Evolutionary conservation across 2,797 vertebrate genomes (phyloP).

Genomic region (Oreonectes daqikongensis): DNA sequence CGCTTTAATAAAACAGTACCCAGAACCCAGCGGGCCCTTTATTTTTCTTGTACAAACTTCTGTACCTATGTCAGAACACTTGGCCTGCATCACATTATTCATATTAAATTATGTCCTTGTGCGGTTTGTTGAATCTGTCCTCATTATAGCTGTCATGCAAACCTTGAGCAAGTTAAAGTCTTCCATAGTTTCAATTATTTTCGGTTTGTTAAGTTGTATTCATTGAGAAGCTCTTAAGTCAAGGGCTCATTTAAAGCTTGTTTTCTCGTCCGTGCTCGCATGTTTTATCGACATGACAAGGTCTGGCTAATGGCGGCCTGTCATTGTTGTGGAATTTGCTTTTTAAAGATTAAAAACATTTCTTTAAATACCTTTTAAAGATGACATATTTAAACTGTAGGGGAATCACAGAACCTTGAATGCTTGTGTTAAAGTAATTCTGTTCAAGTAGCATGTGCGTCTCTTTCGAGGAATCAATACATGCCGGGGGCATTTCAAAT

Average conservation of each 20-base stretch:
- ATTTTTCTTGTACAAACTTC: constrained; percentile 23
- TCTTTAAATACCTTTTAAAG: constrained; percentile 35
- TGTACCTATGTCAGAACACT: constrained; percentile 14
- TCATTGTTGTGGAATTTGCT: constrained; percentile 46
- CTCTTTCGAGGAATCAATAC: constrained; percentile 56
- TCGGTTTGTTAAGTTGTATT: constrained; percentile 39
- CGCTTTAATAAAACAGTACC: constrained; percentile 14
- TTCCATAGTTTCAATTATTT: background rate
- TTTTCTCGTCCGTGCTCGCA: constrained; percentile 42
- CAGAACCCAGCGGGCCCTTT: constrained; percentile 16
- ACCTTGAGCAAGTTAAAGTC: constrained; percentile 46
- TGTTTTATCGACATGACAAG: constrained; percentile 46
- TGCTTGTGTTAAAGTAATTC: constrained; percentile 36
- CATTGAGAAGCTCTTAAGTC: constrained; percentile 40
- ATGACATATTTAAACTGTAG: constrained; percentile 41
- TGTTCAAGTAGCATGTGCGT: constrained; percentile 28
- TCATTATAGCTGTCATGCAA: constrained; percentile 39
- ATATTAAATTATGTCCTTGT: constrained; percentile 44
- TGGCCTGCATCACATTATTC: constrained; percentile 28
- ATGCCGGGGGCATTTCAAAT: constrained; percentile 42
- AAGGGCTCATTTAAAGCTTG: constrained; percentile 51
- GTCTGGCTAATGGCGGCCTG: constrained; percentile 41
- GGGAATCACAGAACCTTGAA: constrained; percentile 31
- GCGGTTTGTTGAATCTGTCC: constrained; percentile 32
- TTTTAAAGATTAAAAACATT: constrained; percentile 34